A percentile compares a stretch with the other conserved stretches of the same genome.
Conservation (phyloP, 2,888 invertebrate species). For the Imbricaverruca yamaguchii region DNA sequence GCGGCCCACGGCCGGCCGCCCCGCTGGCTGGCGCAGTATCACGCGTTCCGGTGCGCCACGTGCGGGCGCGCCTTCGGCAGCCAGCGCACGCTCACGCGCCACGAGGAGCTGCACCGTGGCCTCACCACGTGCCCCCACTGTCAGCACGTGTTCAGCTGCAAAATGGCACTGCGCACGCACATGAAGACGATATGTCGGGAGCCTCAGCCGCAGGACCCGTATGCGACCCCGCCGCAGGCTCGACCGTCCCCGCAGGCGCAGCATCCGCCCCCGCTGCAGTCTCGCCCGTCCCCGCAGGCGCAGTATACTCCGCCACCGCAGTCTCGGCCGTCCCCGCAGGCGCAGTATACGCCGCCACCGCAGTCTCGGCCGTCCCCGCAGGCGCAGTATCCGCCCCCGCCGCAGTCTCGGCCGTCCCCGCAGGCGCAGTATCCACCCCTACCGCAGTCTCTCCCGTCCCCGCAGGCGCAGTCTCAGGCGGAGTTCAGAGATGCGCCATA, state of each 20-base stretch:
- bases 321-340: not conserved
- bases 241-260: not conserved
- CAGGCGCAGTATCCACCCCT: not conserved
- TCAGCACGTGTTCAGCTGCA: not conserved
- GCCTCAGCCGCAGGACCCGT: not conserved
- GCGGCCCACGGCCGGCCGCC: not conserved
- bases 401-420: not conserved
- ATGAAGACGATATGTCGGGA: not conserved
- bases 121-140: not conserved
- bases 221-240: not conserved
- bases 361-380: not conserved
- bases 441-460: not conserved
- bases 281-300: not conserved
- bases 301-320: not conserved
- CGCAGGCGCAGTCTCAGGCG: too few relatives aligned
- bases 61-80: not conserved
- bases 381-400: not conserved
- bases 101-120: not conserved
- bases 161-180: not conserved
- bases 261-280: not conserved
- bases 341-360: too few relatives aligned
- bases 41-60: not conserved
- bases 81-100: not conserved
- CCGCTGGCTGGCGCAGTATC: not conserved
- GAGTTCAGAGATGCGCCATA: too few relatives aligned